phyloP scores from a whole-genome alignment of 2,888 invertebrate genomes.

The Strigamia crassipes region DNA sequence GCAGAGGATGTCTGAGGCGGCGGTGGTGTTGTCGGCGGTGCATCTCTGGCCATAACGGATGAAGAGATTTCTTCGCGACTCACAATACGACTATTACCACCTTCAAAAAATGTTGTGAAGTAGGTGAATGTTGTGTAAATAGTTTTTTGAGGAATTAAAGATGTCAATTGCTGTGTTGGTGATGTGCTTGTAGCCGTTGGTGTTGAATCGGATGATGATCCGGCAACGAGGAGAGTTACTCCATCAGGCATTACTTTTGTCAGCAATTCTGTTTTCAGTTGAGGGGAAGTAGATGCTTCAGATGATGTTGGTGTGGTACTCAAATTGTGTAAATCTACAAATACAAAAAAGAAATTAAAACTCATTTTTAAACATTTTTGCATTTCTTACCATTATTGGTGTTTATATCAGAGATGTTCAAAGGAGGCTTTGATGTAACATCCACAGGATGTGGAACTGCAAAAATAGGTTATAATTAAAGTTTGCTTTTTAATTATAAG shows the following conservation, averaged over 20 bases:
- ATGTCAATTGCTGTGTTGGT: background rate
- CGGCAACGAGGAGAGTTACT: constrained; percentile 69
- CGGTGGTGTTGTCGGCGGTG: background rate
- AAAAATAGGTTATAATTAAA: background rate
- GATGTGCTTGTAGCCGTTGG: background rate
- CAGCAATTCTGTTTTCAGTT: constrained; percentile 6
- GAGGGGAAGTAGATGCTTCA: background rate
- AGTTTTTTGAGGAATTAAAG: constrained; percentile 51
- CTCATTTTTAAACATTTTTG: background rate
- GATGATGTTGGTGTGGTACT: background rate
- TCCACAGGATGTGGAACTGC: constrained; percentile 44
- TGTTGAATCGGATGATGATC: constrained; percentile 54
- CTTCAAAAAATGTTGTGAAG: constrained; percentile 54
- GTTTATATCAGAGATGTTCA: constrained; percentile 36
- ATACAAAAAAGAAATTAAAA: background rate
- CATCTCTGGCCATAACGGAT: constrained; percentile 51
- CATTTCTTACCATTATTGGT: constrained; percentile 18
- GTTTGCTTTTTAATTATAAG: background rate
- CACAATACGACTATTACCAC: constrained; percentile 48
- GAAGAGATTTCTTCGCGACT: constrained; percentile 54
- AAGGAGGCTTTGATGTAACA: constrained; percentile 30
- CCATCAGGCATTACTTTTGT: constrained; percentile 48
- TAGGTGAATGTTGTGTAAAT: constrained; percentile 56
- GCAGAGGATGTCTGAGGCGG: background rate
- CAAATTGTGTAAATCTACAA: background rate